Percentiles rank a stretch among this genome's conserved stretches.
These are phyloP conservation scores for Lacerta bilineata DNA, from an alignment of 2,797 vertebrate genomes.

Conservation along the genomic window DNA sequence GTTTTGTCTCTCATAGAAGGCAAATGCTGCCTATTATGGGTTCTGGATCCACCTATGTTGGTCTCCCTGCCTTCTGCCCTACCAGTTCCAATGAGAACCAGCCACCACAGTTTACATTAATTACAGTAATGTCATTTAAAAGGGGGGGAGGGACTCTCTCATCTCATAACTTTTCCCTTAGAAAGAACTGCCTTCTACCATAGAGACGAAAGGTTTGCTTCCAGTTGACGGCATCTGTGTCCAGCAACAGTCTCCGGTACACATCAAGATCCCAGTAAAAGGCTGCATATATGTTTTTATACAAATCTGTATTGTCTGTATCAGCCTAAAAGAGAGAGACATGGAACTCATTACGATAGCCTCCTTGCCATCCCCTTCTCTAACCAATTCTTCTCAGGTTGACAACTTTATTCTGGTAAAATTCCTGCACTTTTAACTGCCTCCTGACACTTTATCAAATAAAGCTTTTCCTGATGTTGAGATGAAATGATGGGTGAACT, in stretches of 20 bases:
- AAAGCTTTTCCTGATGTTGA: background rate
- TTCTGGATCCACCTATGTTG: no score
- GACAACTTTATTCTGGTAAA: no score
- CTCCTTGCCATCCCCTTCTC: no score
- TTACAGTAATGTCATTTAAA: background rate
- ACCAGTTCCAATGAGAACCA: no score
- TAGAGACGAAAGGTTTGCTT: background rate
- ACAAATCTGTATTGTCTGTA: background rate
- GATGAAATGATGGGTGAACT: background rate
- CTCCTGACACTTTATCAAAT: no score
- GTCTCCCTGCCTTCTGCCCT: background rate
- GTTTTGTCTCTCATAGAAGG: no score
- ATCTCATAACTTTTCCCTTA: background rate
- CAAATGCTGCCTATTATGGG: no score
- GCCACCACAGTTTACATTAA: background rate
- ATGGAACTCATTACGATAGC: background rate
- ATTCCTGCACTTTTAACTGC: no score
- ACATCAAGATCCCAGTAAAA: slow-evolving; percentile 19
- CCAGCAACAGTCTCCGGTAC: background rate
- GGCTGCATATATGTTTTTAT: background rate
- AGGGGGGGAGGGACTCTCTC: no score
- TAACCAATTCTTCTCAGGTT: no score
- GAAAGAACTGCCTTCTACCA: background rate
- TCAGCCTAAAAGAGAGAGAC: background rate
- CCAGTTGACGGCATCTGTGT: slow-evolving; percentile 32